phyloP scores from a whole-genome alignment of 92 coral and sea anemone species.

The Paramuricea clavata region DNA sequence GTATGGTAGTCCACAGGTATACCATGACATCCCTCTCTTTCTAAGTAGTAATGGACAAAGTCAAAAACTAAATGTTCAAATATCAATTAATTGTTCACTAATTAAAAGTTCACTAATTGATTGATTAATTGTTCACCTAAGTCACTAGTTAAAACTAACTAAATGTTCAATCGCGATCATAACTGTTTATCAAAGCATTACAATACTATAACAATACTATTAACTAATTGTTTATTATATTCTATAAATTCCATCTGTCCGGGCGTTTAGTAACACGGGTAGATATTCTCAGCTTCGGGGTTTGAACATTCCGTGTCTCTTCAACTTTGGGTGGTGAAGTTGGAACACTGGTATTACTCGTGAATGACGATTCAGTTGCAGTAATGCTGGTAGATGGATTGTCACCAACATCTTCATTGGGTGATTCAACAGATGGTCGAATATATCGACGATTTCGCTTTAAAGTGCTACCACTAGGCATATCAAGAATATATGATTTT shows the following conservation, averaged over 20 bases:
- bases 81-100: constrained; percentile 4
- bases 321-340: background rate
- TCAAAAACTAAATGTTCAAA: background rate
- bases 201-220: background rate
- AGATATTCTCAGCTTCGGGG: constrained; percentile 44
- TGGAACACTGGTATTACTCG: background rate
- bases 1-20: background rate
- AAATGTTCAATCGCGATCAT: background rate
- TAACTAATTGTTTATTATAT: constrained; percentile 3
- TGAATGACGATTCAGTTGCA: background rate
- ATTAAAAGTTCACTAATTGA: constrained; percentile 13
- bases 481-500: constrained; percentile 1
- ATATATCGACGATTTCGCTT: constrained; percentile 13
- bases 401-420: background rate
- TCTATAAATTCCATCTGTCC: constrained; percentile 54
- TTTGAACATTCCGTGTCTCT: background rate
- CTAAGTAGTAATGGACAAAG: background rate
- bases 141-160: constrained; percentile 1
- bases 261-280: constrained; percentile 47
- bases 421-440: background rate
- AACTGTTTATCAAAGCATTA: background rate
- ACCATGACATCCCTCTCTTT: constrained; percentile 44
- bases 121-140: background rate
- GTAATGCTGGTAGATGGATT: background rate
- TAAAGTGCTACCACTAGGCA: background rate